Base-by-base conservation (phyloP, 2,888 invertebrate species). In the Aleiodes leptofemur region DNA sequence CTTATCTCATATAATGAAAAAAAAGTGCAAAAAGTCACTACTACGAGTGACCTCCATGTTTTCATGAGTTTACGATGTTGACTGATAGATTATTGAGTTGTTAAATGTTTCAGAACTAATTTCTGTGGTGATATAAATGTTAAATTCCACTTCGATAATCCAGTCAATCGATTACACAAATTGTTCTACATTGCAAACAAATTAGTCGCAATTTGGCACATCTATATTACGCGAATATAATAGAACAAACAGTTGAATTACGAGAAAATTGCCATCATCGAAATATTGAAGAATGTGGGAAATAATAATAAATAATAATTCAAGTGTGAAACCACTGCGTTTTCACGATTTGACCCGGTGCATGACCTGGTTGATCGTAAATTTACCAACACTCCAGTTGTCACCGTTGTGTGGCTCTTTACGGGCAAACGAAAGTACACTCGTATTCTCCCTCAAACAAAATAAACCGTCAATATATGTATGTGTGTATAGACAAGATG, bases 351-450 rank as follows among this genome's bases (percentile, higher is more conserved):
- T 70, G 68, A 68, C 68, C 68, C 51, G 68, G 31, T 51, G 14
- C 68, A 68, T 31, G 86, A 87, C 86, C 86, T 83, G 83, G 82
- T 48, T 78, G 85, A 82, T 80, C 85, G 83, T 88, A 88, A 88
- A 88, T 88, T 85, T 83, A 79, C 78, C 81, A 83, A 84, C 84
- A 84, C 82, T 83, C 84, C 82, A 84, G 82, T 87, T 87, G 87
- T 87, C 87, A 86, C 86, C 84, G 83, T 78, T 77, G 82, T 78
- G 73, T 73, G 77, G 76, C 82, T 85, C 86, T 87, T 86, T 86
- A 87, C 85, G 84, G 84, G 83, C 83, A 73, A 78, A 77, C 80
- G 80, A 72, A 69, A 74, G 74, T 76, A 77, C 77, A 79, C 80
- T 82, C 78, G 79, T 79, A 80, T 81, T 81, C 82, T 79, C 79